A percentile compares a stretch with the other conserved stretches of the same genome.
These are phyloP conservation scores for Phyllotreta striolata DNA, from an alignment of 2,888 invertebrate species.

Conservation along the genomic window DNA sequence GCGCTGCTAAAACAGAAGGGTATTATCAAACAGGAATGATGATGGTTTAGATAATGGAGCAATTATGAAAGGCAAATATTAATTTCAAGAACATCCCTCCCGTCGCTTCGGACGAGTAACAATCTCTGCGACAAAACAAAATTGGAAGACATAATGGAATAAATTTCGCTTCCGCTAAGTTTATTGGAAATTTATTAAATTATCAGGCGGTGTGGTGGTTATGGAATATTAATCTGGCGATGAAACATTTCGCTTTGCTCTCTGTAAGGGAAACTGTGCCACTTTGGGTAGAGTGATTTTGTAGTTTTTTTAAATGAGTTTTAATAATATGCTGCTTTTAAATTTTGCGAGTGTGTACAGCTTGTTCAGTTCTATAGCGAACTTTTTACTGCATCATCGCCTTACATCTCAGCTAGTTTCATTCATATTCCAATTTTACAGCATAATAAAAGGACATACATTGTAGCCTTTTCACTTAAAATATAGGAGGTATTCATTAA, in stretches of 20 bases:
- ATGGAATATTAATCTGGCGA: no score
- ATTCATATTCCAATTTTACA: constrained; percentile 8
- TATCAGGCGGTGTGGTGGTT: not conserved
- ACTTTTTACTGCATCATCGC: constrained; percentile 1
- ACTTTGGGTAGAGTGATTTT: no score
- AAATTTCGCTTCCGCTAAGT: constrained; percentile 15
- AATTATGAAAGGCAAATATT: constrained; percentile 32
- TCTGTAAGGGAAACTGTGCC: no score
- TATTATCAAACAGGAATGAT: constrained; percentile 36
- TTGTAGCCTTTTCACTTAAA: not conserved
- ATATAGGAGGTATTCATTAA: not conserved
- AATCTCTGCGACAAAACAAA: constrained; percentile 28
- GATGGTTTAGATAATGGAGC: constrained; percentile 36
- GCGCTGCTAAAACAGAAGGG: constrained; percentile 32
- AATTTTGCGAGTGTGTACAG: no score
- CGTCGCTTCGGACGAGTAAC: constrained; percentile 21
- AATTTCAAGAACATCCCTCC: constrained; percentile 28
- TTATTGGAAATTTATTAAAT: constrained; percentile 24
- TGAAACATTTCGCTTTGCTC: no score
- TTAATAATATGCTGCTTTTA: no score
- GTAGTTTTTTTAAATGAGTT: no score
- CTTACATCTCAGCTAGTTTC: constrained; percentile 5
- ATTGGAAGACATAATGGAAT: constrained; percentile 25
- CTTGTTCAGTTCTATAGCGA: not conserved
- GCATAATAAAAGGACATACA: constrained; percentile 7